Percentiles rank a stretch among this genome's conserved stretches.
Conservation (phyloP, 1,140 invertebrate genomes). For the Helicoverpa zea region DNA sequence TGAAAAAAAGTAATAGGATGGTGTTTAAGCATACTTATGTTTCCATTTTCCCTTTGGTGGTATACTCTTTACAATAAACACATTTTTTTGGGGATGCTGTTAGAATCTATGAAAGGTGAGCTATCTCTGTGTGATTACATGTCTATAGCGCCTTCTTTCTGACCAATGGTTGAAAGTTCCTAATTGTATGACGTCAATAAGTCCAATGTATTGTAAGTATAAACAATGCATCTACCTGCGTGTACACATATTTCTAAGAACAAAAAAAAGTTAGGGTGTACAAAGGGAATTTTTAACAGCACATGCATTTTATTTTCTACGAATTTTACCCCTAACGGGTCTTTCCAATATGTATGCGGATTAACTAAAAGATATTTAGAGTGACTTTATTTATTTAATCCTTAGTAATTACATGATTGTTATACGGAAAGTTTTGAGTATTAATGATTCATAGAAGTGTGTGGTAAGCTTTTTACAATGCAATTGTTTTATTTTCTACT, state of each 20-base stretch:
- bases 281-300: background rate
- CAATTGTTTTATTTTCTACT: background rate
- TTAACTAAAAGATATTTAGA: background rate
- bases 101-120: background rate
- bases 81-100: background rate
- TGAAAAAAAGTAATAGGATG: no score
- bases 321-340: slow-evolving; percentile 9
- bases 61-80: no score
- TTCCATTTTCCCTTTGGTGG: no score
- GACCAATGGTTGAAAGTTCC: no score
- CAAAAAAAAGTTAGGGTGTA: background rate
- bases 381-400: background rate
- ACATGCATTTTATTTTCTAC: background rate
- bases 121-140: no score
- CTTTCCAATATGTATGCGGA: background rate
- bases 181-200: background rate
- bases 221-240: slow-evolving; percentile 7
- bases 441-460: background rate
- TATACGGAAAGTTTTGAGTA: background rate
- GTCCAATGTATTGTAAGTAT: background rate
- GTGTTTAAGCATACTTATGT: no score
- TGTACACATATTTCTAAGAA: background rate
- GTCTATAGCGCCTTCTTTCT: no score
- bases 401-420: background rate
- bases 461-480: background rate